Evolutionary conservation across 2,888 invertebrate genomes (phyloP), one percentile per base, ranked within the genome.

Genomic region (Nomada fucata): DNA sequence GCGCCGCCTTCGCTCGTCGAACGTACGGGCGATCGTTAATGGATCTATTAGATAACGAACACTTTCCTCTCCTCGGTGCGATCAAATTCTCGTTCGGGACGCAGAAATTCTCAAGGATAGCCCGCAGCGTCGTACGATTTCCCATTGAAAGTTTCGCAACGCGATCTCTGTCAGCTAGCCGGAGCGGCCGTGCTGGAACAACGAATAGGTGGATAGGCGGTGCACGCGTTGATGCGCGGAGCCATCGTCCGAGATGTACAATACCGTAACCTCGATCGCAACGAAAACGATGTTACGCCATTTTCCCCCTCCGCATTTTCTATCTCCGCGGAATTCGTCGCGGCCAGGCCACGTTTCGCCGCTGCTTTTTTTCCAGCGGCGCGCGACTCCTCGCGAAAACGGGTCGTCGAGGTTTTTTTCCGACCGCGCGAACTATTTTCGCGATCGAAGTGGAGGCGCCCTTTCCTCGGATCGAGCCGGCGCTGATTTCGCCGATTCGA

Each of bases 241-340:
- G 42, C 60, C 73, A 26, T 73, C 74, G 52, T 81, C 60, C 68
- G 63, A 76, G 77, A 77, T 60, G 83, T 76, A 85, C 69, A 75
- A 84, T 75, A 79, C 69, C 61, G 82, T 84, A 87, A 87, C 87
- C 87, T 77, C 83, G 82, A 87, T 87, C 84, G 72, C 79, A 29
- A 84, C 84, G 85, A 78, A 82, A 87, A 87, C 75, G 82, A 59
- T 47, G 81, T 85, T 79, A 86, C 84, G 82, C 77, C 86, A 87
- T 79, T 86, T 86, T 77, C 70, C 73, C n/a, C n/a, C n/a, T n/a
- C n/a, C n/a, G n/a, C n/a, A n/a, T n/a, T n/a, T n/a, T n/a, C 83
- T 57, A 79, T 82, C 57, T 71, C 52, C 70, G 44, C 70, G 67
- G 70, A 76, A 82, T 67, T 55, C n/a, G 79, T 36, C 20, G 63